phyloP scores from a whole-genome alignment of 1,140 invertebrate species.

The Antheraea mylitta region DNA sequence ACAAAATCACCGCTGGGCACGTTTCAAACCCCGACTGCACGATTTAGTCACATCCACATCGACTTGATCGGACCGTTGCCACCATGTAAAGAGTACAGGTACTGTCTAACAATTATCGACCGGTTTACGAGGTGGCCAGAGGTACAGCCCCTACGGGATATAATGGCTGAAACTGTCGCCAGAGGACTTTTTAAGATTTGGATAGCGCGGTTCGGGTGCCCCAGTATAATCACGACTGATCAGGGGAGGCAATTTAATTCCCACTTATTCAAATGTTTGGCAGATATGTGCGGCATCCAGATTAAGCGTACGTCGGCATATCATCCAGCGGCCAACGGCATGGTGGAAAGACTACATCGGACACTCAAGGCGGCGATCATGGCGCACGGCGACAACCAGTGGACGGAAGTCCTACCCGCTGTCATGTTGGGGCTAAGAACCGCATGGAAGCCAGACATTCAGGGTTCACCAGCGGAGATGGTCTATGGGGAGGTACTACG shows the following conservation, averaged over 20 bases:
- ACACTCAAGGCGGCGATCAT: neutral
- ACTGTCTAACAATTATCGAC: constrained; percentile 8
- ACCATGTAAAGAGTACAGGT: neutral
- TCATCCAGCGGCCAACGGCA: neutral
- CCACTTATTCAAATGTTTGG: neutral
- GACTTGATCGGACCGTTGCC: constrained; percentile 1
- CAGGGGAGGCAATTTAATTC: constrained; percentile 6
- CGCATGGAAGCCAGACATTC: too few relatives aligned
- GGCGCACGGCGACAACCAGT: neutral
- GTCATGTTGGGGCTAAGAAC: too few relatives aligned
- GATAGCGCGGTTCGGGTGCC: constrained; percentile 13
- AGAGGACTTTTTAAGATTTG: neutral
- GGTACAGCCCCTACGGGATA: neutral
- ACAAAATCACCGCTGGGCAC: neutral
- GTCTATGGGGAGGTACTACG: too few relatives aligned
- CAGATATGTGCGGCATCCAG: neutral
- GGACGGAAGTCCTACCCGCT: neutral
- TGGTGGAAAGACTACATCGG: neutral
- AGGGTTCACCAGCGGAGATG: too few relatives aligned
- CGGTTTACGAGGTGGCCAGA: constrained; percentile 1
- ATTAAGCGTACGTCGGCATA: neutral
- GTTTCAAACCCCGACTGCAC: neutral
- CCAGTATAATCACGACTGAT: neutral
- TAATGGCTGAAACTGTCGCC: neutral
- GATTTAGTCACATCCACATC: neutral